Percentiles rank a stretch among this genome's conserved stretches.
These are phyloP conservation scores for Ophion obscuratus DNA, from an alignment of 2,888 invertebrate genomes.

Conservation along the genomic window DNA sequence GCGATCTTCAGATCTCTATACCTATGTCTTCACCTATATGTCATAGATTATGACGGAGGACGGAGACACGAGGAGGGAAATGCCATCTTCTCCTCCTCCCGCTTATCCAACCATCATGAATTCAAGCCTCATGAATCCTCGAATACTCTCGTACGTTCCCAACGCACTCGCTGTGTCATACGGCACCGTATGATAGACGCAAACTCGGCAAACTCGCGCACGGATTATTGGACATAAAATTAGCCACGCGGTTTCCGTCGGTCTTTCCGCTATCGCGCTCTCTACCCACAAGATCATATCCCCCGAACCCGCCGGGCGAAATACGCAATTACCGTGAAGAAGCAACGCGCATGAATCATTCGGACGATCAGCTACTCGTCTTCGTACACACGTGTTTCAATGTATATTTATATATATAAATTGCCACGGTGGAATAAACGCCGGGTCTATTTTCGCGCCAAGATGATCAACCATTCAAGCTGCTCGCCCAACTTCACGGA, in stretches of 20 bases:
- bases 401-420: background rate
- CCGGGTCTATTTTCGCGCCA: slow-evolving; percentile 17
- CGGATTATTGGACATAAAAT: slow-evolving; percentile 67
- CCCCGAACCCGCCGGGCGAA: slow-evolving; percentile 37
- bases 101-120: slow-evolving; percentile 37
- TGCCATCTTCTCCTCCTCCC: slow-evolving; percentile 17
- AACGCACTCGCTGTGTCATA: slow-evolving; percentile 15
- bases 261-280: slow-evolving; percentile 24
- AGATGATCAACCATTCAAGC: slow-evolving; percentile 14
- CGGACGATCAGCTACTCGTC: slow-evolving; percentile 60
- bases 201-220: slow-evolving; percentile 42
- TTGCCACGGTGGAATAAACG: slow-evolving; percentile 18
- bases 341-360: slow-evolving; percentile 60
- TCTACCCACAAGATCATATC: slow-evolving; percentile 47
- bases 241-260: slow-evolving; percentile 63
- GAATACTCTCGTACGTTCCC: slow-evolving; percentile 28
- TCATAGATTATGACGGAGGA: slow-evolving; percentile 24
- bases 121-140: slow-evolving; percentile 61
- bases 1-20: background rate
- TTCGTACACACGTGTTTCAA: background rate
- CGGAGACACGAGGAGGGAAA: slow-evolving; percentile 24
- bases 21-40: slow-evolving; percentile 16
- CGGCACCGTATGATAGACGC: slow-evolving; percentile 8
- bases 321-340: slow-evolving; percentile 64
- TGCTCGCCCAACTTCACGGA: background rate